These are phyloP conservation scores for Porites divaricata DNA, from an alignment of 92 coral and sea anemone species.

Conservation along the genomic window DNA sequence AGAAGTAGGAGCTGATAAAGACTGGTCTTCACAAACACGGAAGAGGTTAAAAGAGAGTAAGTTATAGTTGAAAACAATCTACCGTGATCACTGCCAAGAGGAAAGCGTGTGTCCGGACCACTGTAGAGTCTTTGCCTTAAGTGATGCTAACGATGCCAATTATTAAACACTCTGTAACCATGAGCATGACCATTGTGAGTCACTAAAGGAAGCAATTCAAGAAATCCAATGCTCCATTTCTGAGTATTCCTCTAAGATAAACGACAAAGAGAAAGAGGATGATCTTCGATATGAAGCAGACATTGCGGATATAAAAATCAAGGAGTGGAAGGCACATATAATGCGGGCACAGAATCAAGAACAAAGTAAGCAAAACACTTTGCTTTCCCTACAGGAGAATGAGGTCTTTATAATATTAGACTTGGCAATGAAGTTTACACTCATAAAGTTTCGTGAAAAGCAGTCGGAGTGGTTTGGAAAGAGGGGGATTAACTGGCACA, in stretches of 20 bases:
- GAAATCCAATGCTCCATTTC: background rate
- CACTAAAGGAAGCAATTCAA: slow-evolving; percentile 2
- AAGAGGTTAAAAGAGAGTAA: slow-evolving; percentile 42
- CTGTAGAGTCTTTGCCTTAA: no score
- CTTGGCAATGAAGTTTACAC: slow-evolving; percentile 56
- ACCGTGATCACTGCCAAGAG: slow-evolving; percentile 55
- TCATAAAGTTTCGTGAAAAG: slow-evolving; percentile 40
- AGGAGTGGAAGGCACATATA: slow-evolving; percentile 62
- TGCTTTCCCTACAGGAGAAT: slow-evolving; percentile 42
- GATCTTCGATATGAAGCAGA: slow-evolving; percentile 48
- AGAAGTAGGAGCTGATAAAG: slow-evolving; percentile 48
- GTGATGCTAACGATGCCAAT: background rate
- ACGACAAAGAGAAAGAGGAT: slow-evolving; percentile 11
- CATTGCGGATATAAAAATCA: slow-evolving; percentile 42
- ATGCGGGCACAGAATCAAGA: slow-evolving; percentile 62
- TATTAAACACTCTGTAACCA: slow-evolving; percentile 1
- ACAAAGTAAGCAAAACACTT: slow-evolving; percentile 43
- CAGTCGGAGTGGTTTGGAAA: slow-evolving; percentile 40
- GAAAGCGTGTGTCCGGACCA: slow-evolving; percentile 62
- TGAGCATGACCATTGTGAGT: background rate
- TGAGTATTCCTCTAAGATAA: background rate
- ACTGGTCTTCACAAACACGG: slow-evolving; percentile 40
- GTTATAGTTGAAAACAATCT: slow-evolving; percentile 53
- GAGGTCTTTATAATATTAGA: slow-evolving; percentile 45
- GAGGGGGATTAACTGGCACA: slow-evolving; percentile 54